These are phyloP conservation scores for Suillia variegata DNA, from an alignment of 2,888 invertebrate species.

Conservation along the genomic window DNA sequence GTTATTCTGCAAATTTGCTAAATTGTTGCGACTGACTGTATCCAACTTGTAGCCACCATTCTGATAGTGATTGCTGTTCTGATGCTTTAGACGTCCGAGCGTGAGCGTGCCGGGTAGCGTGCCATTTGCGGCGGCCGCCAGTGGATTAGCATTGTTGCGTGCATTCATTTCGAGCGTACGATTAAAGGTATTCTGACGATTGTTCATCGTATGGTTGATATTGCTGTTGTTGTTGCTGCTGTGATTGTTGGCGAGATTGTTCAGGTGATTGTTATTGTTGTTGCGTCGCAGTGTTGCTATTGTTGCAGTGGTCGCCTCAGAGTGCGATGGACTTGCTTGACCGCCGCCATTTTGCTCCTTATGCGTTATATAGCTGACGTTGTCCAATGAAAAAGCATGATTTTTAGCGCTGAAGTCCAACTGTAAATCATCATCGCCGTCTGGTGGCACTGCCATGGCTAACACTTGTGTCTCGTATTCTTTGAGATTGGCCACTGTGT, in stretches of 20 bases:
- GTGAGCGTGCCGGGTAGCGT: slow-evolving; percentile 58
- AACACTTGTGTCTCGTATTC: slow-evolving; percentile 94
- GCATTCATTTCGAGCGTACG: slow-evolving; percentile 60
- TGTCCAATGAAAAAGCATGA: slow-evolving; percentile 86
- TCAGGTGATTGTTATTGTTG: slow-evolving; percentile 52
- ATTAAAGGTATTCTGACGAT: slow-evolving; percentile 60
- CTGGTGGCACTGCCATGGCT: slow-evolving; percentile 89
- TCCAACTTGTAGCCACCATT: slow-evolving; percentile 60
- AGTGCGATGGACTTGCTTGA: slow-evolving; percentile 78
- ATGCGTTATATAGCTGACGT: slow-evolving; percentile 85
- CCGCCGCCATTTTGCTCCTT: slow-evolving; percentile 68
- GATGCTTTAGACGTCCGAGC: slow-evolving; percentile 59
- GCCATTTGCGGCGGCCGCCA: slow-evolving; percentile 49
- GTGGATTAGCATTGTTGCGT: slow-evolving; percentile 58
- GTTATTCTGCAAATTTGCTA: slow-evolving; percentile 56
- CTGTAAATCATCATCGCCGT: slow-evolving; percentile 82
- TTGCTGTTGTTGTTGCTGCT: slow-evolving; percentile 67
- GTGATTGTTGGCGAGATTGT: slow-evolving; percentile 76
- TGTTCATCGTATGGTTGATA: slow-evolving; percentile 51
- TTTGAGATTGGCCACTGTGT: slow-evolving; percentile 71
- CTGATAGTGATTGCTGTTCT: slow-evolving; percentile 59
- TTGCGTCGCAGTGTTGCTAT: slow-evolving; percentile 66
- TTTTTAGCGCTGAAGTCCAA: slow-evolving; percentile 86
- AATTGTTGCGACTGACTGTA: slow-evolving; percentile 56
- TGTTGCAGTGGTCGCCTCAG: slow-evolving; percentile 82